phyloP scores from a whole-genome alignment of 2,113 vertebrate species.

The Conger conger region DNA sequence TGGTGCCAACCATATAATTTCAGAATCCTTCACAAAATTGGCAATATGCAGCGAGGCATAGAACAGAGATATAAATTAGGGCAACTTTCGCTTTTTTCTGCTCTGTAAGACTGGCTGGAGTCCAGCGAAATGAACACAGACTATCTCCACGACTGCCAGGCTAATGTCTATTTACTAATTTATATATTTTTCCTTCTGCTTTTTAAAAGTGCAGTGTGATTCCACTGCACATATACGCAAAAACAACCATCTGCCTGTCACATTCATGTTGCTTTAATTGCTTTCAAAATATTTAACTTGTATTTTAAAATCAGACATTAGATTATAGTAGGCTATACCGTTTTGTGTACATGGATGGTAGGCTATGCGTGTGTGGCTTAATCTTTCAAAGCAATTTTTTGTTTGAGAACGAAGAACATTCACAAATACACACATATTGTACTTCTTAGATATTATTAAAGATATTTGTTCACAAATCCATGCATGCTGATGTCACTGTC shows the following conservation, averaged over 20 bases:
- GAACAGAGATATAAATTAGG: constrained; percentile 1
- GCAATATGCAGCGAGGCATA: constrained; percentile 9
- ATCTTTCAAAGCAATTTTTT: not conserved
- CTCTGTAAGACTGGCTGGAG: not conserved
- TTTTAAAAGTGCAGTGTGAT: not conserved
- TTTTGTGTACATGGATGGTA: not conserved
- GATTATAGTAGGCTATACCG: too few relatives aligned
- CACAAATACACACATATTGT: not conserved
- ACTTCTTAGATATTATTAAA: too few relatives aligned
- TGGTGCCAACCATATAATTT: constrained; percentile 64
- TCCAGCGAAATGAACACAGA: not conserved
- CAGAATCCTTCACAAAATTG: constrained; percentile 50
- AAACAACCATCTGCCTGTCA: not conserved
- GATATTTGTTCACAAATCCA: too few relatives aligned
- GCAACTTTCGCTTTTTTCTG: not conserved
- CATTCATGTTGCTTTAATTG: not conserved
- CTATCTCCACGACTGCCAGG: not conserved
- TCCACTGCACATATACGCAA: not conserved
- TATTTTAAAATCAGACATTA: too few relatives aligned
- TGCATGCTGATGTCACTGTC: too few relatives aligned
- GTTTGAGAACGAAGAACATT: not conserved
- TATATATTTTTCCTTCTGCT: not conserved
- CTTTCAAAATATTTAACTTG: too few relatives aligned
- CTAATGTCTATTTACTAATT: not conserved
- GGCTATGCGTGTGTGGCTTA: not conserved